phyloP scores from a whole-genome alignment of 1,140 invertebrate genomes.

The Pollicipes pollicipes region DNA sequence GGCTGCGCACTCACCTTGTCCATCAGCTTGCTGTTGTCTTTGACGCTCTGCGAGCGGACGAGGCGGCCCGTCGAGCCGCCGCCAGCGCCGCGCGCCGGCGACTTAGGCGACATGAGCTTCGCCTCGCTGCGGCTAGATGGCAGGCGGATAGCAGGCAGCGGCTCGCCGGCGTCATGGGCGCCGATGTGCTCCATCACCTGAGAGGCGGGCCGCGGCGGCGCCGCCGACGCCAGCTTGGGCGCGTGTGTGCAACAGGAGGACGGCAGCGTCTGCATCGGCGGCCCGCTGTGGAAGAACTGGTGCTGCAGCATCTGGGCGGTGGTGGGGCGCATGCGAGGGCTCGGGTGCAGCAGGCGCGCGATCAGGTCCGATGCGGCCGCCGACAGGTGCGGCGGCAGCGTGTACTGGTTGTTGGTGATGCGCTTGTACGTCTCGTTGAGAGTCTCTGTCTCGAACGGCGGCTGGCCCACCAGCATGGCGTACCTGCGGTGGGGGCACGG shows the following conservation, averaged over 20 bases:
- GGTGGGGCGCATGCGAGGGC: conserved; percentile 59
- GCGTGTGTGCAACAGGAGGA: conserved; percentile 17
- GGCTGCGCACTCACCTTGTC: too few relatives aligned
- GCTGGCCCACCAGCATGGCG: conserved; percentile 79
- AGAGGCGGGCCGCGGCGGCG: conserved; percentile 12
- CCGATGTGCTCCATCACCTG: conserved; percentile 5
- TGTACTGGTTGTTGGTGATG: conserved; percentile 85
- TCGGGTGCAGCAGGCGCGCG: conserved; percentile 57
- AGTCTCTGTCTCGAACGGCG: conserved; percentile 85
- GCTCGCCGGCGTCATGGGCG: conserved; percentile 11
- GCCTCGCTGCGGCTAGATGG: too few relatives aligned
- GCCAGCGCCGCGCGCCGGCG: conserved; percentile 11
- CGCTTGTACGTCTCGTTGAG: conserved; percentile 68
- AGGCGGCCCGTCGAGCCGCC: conserved; percentile 17
- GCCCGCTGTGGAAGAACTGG: conserved; percentile 44
- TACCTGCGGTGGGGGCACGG: conserved; percentile 38
- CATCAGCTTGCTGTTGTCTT: conserved; percentile 9
- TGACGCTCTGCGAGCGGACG: conserved; percentile 18
- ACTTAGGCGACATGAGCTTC: too few relatives aligned
- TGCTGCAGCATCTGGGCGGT: conserved; percentile 55
- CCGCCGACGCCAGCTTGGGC: conserved; percentile 16
- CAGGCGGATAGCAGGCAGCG: not conserved
- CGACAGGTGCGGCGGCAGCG: conserved; percentile 49
- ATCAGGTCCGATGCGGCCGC: conserved; percentile 61
- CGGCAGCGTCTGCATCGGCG: conserved; percentile 11